Percentiles rank a stretch among this genome's conserved stretches.
Evolutionary conservation across 2,888 invertebrate species (phyloP).

Genomic region (Automeris io): DNA sequence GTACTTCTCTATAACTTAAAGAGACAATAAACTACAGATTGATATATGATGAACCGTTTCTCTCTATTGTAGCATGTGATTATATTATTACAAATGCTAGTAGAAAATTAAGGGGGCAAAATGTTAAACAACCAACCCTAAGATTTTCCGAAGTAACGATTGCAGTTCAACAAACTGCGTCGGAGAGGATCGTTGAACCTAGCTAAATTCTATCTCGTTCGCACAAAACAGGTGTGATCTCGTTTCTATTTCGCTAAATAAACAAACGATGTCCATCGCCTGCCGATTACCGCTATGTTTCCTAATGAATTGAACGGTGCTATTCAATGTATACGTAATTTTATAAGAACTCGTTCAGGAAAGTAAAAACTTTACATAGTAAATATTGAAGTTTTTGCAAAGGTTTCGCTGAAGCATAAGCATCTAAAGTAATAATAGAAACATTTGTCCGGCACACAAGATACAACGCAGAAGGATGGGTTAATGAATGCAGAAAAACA

Average conservation of each 20-base stretch:
- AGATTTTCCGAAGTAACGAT: slow-evolving; percentile 70
- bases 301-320: neutral
- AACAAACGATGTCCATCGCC: slow-evolving; percentile 1
- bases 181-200: slow-evolving; percentile 73
- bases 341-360: slow-evolving; percentile 1
- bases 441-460: neutral
- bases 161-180: slow-evolving; percentile 75
- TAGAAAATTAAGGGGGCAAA: too few species aligned
- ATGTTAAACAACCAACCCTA: slow-evolving; percentile 43
- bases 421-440: neutral
- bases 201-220: slow-evolving; percentile 52
- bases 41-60: too few species aligned
- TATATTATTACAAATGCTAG: too few species aligned
- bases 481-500: too few species aligned
- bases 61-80: too few species aligned
- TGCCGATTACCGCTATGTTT: neutral
- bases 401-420: slow-evolving; percentile 6
- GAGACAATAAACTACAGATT: too few species aligned
- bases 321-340: slow-evolving; percentile 2
- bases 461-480: neutral
- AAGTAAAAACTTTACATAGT: neutral
- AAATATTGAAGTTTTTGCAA: slow-evolving; percentile 3
- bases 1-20: too few species aligned
- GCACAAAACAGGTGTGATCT: slow-evolving; percentile 22
- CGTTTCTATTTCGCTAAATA: slow-evolving; percentile 33